Base-by-base conservation (phyloP, 2,113 vertebrate species). In the Baryphthengus martii region DNA sequence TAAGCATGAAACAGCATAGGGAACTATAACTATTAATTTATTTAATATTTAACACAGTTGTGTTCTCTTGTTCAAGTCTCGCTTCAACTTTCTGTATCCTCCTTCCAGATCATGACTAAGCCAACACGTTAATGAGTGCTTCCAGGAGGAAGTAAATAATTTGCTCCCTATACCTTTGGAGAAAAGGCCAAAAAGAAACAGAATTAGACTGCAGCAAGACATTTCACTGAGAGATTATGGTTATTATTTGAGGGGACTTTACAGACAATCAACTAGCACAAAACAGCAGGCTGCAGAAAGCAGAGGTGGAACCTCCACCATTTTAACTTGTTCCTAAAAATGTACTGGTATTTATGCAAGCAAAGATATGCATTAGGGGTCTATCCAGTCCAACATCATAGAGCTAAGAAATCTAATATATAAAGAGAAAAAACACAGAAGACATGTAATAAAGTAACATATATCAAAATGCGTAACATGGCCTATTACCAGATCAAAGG, bases 271-370 rank as follows among this genome's bases (percentile, higher is more conserved):
- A 91, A 37, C 11, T 17, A 71, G n/a, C 19, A 83, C 14, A 75
- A 49, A 8, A 65, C 18, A 63, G 2, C 16, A 67, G 25, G 6
- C 42, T 47, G 28, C 23, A 88, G 55, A 74, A 88, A 45, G 19
- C 5, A 3, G 0, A 80, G 10, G 23, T 25, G 5, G 5, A 85
- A 72, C n/a, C 28, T 55, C 25, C 7, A 17, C 37, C 0, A 10
- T 50, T 80, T 83, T 56, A 68, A 91, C 25, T 45, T 59, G 5
- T 20, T 79, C 39, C 26, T 80, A 63, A 76, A 88, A 73, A 52
- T 5, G 50, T 16, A 28, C 15, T 82, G 16, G 20, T 26, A 61
- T 26, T 79, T 29, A 44, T 21, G 7, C 79, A 79, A 75, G 10
- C 13, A 39, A 52, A 66, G 23, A 26, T 23, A 45, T 0, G 1